Evolutionary conservation across 2,888 invertebrate genomes (phyloP).

Genomic region (Andrena marginata): DNA sequence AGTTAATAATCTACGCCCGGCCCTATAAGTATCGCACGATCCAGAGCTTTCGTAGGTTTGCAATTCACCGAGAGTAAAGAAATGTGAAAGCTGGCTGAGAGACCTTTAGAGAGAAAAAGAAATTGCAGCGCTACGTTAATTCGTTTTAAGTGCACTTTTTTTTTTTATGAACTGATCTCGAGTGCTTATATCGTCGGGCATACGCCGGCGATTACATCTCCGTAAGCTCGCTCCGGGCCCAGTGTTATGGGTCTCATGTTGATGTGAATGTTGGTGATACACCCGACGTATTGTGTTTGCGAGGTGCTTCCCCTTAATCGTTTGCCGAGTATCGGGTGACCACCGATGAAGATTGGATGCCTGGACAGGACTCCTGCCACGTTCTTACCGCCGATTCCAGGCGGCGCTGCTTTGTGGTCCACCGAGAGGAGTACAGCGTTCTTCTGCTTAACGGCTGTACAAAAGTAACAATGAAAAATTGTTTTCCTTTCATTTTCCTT

Average conservation of each 20-base stretch:
- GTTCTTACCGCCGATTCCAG: constrained; percentile 87
- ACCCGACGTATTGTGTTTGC: constrained; percentile 91
- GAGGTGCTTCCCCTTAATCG: constrained; percentile 89
- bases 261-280: constrained; percentile 90
- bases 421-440: constrained; percentile 95
- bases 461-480: constrained; percentile 12
- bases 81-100: neutral
- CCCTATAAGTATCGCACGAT: neutral
- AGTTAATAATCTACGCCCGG: neutral
- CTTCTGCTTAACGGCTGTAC: constrained; percentile 93
- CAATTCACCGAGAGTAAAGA: constrained; percentile 2
- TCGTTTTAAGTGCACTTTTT: constrained; percentile 38
- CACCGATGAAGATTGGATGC: constrained; percentile 96
- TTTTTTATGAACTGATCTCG: constrained; percentile 1
- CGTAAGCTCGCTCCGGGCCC: constrained; percentile 88
- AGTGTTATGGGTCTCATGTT: constrained; percentile 86
- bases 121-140: constrained; percentile 7
- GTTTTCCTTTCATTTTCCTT: neutral
- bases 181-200: constrained; percentile 91
- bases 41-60: neutral
- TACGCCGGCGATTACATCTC: constrained; percentile 91
- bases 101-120: neutral
- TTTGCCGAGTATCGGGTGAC: constrained; percentile 88
- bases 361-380: constrained; percentile 91
- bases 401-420: constrained; percentile 91